phyloP scores from a whole-genome alignment of 2,888 invertebrate genomes.

The Philaethria dido region DNA sequence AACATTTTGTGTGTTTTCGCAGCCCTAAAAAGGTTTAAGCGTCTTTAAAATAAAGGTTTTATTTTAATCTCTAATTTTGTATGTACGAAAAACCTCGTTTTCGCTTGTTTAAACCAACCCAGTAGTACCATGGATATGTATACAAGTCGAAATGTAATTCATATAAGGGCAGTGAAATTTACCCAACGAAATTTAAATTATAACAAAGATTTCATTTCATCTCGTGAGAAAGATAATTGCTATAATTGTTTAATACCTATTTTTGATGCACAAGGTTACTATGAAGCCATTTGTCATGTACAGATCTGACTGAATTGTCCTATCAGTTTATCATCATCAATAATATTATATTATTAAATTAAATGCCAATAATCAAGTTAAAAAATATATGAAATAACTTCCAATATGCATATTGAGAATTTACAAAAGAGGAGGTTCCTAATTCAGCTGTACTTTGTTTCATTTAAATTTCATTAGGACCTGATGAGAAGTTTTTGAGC shows the following conservation, averaged over 20 bases:
- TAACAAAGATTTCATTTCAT: neutral
- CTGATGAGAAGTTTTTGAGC: no score
- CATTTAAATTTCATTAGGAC: no score
- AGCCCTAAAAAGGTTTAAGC: slow-evolving; percentile 55
- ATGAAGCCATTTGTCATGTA: neutral
- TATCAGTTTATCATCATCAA: no score
- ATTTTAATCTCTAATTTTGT: slow-evolving; percentile 42
- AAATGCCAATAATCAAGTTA: no score
- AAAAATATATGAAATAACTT: no score
- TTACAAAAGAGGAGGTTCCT: no score
- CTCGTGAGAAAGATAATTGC: neutral
- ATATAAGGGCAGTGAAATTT: neutral
- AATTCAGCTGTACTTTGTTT: no score
- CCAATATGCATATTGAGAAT: no score
- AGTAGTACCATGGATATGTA: slow-evolving; percentile 8
- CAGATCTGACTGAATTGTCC: no score
- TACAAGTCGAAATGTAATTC: neutral
- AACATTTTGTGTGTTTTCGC: slow-evolving; percentile 56
- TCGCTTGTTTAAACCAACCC: slow-evolving; percentile 28
- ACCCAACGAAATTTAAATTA: neutral
- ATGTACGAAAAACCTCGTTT: slow-evolving; percentile 31
- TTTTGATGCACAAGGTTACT: neutral
- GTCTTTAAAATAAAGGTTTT: slow-evolving; percentile 46
- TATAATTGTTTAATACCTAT: neutral
- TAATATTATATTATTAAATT: no score